phyloP scores from a whole-genome alignment of 2,888 invertebrate species.

The Drosophila imparisetae region DNA sequence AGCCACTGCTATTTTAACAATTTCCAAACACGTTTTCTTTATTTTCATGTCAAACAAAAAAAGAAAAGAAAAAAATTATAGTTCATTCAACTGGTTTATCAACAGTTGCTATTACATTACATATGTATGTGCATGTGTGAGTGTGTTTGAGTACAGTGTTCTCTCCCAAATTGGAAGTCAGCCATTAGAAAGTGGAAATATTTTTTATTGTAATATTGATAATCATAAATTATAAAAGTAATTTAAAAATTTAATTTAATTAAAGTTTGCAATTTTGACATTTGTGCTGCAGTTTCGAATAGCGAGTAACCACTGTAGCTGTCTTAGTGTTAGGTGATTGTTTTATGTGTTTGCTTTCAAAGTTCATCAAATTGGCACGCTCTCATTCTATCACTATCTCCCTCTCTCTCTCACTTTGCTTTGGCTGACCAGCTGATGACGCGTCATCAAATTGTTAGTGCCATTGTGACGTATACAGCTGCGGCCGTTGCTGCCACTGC shows the following conservation, averaged over 20 bases:
- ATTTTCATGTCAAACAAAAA: conserved; percentile 16
- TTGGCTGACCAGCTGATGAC: conserved; percentile 52
- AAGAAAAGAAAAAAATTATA: conserved; percentile 9
- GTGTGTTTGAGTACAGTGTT: conserved; percentile 5
- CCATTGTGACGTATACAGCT: conserved; percentile 57
- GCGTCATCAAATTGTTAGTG: conserved; percentile 49
- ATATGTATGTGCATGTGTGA: conserved; percentile 3
- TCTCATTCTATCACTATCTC: conserved; percentile 1
- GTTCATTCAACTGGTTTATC: conserved; percentile 62
- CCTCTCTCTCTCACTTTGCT: conserved; percentile 3
- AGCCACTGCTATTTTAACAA: conserved; percentile 38
- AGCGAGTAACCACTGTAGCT: neutral
- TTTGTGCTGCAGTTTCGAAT: neutral
- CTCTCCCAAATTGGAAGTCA: neutral
- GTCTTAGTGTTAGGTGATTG: neutral
- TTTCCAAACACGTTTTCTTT: conserved; percentile 27
- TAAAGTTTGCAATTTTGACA: neutral
- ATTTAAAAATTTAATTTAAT: neutral
- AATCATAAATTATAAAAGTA: neutral
- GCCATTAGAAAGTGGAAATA: neutral
- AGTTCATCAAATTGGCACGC: conserved; percentile 33
- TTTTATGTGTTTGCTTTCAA: conserved; percentile 13
- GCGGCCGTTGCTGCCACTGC: conserved; percentile 25
- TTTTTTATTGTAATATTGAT: neutral
- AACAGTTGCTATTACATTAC: conserved; percentile 43